Base-by-base conservation (phyloP, 2,888 invertebrate species). In the Heliothis peltigera region DNA sequence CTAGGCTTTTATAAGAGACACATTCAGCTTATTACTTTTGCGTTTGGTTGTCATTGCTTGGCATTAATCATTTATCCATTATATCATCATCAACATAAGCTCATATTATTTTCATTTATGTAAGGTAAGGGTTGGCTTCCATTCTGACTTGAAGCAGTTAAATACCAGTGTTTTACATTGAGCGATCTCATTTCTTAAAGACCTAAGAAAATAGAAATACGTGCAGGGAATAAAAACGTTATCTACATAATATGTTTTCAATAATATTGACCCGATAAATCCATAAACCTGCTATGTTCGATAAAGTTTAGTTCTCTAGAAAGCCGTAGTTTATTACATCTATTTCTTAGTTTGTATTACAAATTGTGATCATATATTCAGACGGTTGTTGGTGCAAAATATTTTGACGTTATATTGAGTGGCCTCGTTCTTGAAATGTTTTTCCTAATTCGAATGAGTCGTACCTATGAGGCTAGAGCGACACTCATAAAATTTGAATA, bases 401-500 rank as follows among this genome's bases (percentile, higher is more conserved):
- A 56, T 80, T 66, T 70, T 54, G 59, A 62, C 47, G 44, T 56
- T 59, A 35, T 21, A 46, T 44, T 66, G 46, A 60, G 61, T 51
- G 53, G 28, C 64, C 17, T 42, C 25, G 49, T 25, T 47, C 43
- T 69, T 39, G 52, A 58, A 60, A 18, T 3, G 12, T 65, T 76
- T 66, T 69, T 71, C 54, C 25, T 62, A 64, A 53, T 64, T 56
- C 39, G n/a, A 74, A 65, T 59, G 66, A 68, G 58, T 43, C 39
- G 55, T 17, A 55, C 67, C 70, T 70, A 65, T 71, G 51, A 66
- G 35, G 56, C 68, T 49, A 61, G 64, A 70, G 18, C 64, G 67
- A 63, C 65, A 69, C 46, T 49, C 72, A 77, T 81, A 65, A 70
- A 85, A 83, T 85, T 84, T 85, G 76, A 87, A 85, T 84, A 84